These are phyloP conservation scores for Taurulus bubalis DNA, from an alignment of 2,113 vertebrate species.

Conservation along the genomic window DNA sequence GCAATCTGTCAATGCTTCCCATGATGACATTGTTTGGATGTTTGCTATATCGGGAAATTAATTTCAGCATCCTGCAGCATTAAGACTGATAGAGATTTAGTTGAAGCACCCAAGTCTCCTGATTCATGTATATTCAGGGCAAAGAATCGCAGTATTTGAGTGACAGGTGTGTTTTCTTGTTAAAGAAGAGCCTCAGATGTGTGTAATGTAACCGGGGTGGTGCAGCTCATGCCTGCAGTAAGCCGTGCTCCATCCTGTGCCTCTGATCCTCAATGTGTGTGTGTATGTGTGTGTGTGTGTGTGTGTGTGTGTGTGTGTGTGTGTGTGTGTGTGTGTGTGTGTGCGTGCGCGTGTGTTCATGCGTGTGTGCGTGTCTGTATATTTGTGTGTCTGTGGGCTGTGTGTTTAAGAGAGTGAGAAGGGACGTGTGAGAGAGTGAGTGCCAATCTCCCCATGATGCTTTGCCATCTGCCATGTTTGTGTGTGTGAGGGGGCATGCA, in stretches of 20 bases:
- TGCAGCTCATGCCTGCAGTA: conserved; percentile 76
- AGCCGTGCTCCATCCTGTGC: conserved; percentile 73
- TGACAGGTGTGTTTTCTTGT: conserved; percentile 79
- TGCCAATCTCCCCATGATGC: conserved; percentile 82
- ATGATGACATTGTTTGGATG: conserved; percentile 37
- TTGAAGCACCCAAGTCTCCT: conserved; percentile 45
- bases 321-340: conserved; percentile 45
- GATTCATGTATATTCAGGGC: conserved; percentile 72
- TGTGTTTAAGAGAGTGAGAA: conserved; percentile 68
- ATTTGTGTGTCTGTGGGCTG: conserved; percentile 61
- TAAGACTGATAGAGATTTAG: conserved; percentile 38
- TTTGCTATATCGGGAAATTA: conserved; percentile 4
- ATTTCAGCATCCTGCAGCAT: conserved; percentile 50
- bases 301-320: conserved; percentile 16
- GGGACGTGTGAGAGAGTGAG: conserved; percentile 66
- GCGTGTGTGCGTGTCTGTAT: conserved; percentile 7
- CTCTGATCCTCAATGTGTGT: conserved; percentile 69
- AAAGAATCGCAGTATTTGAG: conserved; percentile 66
- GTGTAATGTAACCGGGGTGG: conserved; percentile 76
- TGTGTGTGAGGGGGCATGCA: conserved; percentile 20
- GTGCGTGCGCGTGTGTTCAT: conserved; percentile 31
- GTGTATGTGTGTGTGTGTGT: conserved; percentile 29
- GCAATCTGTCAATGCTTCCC: conserved; percentile 43
- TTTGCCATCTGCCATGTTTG: conserved; percentile 77
- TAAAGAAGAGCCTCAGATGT: conserved; percentile 68